phyloP scores from a whole-genome alignment of 2,888 invertebrate genomes.

The Clanis bilineata region DNA sequence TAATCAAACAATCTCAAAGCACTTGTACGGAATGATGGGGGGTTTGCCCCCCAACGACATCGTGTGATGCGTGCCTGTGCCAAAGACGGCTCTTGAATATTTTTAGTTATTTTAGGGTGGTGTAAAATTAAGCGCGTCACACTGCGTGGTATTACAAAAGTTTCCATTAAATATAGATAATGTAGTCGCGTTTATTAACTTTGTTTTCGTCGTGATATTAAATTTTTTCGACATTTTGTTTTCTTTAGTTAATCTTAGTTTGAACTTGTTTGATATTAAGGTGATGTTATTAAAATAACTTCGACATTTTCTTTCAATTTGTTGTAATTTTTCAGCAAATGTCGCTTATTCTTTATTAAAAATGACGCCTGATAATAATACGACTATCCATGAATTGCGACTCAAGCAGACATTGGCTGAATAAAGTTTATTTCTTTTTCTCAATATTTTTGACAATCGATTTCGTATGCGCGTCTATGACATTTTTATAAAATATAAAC shows the following conservation, averaged over 20 bases:
- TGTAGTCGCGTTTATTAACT: constrained; percentile 27
- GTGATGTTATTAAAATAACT: not conserved
- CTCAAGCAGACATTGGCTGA: too few relatives aligned
- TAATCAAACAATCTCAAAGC: not conserved
- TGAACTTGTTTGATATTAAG: not conserved
- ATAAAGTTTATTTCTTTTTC: too few relatives aligned
- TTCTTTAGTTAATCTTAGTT: not conserved
- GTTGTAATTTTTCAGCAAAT: not conserved
- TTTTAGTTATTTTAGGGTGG: constrained; percentile 35
- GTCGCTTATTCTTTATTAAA: not conserved
- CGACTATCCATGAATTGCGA: too few relatives aligned
- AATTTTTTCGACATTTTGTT: constrained; percentile 14
- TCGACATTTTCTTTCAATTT: not conserved
- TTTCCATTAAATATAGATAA: constrained; percentile 50
- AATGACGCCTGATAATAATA: too few relatives aligned
- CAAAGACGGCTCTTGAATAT: constrained; percentile 35
- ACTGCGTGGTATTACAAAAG: constrained; percentile 41
- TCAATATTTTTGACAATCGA: too few relatives aligned
- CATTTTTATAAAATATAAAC: too few relatives aligned
- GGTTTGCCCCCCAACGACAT: not conserved
- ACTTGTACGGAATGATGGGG: not conserved
- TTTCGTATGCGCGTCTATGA: too few relatives aligned
- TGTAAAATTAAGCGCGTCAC: constrained; percentile 45
- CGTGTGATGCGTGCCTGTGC: not conserved
- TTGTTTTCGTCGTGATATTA: constrained; percentile 20